Conservation (phyloP, 2,113 vertebrate species). For the Arothron firmamentum region DNA sequence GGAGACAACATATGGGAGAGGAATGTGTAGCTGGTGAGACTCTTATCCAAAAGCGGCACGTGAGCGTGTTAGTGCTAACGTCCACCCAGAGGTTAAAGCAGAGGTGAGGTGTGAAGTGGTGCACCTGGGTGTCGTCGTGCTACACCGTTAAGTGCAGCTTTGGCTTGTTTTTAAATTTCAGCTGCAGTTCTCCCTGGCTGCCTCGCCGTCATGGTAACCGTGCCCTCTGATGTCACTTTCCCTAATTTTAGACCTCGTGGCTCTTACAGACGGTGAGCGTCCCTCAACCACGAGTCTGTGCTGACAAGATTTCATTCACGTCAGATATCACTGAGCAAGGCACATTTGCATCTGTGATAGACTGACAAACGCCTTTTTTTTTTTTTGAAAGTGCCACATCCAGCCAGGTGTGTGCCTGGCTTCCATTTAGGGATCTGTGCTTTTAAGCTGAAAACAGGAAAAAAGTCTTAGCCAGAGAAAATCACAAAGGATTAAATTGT, state of each 20-base stretch:
- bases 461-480: too few species aligned
- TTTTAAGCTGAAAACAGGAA: too few species aligned
- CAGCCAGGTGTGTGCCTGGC: too few species aligned
- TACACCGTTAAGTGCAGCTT: slow-evolving; percentile 33
- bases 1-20: slow-evolving; percentile 56
- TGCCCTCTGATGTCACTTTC: slow-evolving; percentile 54
- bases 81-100: slow-evolving; percentile 3
- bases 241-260: slow-evolving; percentile 62
- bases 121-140: slow-evolving; percentile 26
- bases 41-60: background rate
- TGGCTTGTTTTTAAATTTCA: slow-evolving; percentile 30
- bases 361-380: background rate
- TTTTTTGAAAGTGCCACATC: slow-evolving; percentile 2
- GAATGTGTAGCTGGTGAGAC: slow-evolving; percentile 14
- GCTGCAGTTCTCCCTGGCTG: slow-evolving; percentile 39
- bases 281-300: slow-evolving; percentile 18
- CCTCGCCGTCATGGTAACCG: slow-evolving; percentile 64
- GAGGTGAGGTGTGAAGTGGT: background rate
- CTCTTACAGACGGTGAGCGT: slow-evolving; percentile 37
- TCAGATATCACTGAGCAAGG: too few species aligned
- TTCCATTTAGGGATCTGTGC: too few species aligned
- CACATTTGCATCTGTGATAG: too few species aligned
- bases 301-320: background rate
- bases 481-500: slow-evolving; percentile 15
- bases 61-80: slow-evolving; percentile 6